Percentiles rank a stretch among this genome's conserved stretches.
phyloP scores from a whole-genome alignment of 2,113 vertebrate species.

The Cyprichromis sp. region DNA sequence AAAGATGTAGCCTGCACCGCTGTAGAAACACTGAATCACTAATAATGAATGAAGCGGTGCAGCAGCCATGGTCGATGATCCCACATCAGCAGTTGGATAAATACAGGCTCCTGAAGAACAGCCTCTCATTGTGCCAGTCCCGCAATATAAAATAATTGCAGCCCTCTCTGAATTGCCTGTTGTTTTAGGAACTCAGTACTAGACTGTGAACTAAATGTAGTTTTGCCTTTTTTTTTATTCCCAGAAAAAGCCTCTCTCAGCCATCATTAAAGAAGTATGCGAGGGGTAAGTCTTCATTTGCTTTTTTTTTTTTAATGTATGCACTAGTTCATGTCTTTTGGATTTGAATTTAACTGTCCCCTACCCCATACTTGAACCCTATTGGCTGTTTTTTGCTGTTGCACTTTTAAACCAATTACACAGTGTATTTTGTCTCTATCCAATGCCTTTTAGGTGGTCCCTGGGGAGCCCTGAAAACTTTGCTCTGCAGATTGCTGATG shows the following conservation, averaged over 20 bases:
- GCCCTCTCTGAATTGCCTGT: conserved; percentile 4
- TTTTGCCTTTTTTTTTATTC: conserved; percentile 28
- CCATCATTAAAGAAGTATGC: conserved; percentile 98
- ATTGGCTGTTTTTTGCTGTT: conserved; percentile 2
- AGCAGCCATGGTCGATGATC: neutral
- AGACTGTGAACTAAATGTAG: conserved; percentile 21
- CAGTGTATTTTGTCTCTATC: neutral
- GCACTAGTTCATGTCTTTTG: neutral
- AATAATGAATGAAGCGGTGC: neutral
- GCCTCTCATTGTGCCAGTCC: conserved; percentile 13
- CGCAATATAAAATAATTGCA: conserved; percentile 36
- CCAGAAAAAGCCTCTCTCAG: conserved; percentile 95
- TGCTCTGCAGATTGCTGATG: conserved; percentile 89
- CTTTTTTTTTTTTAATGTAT: neutral
- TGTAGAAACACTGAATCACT: neutral
- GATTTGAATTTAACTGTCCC: neutral
- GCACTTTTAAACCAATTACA: neutral
- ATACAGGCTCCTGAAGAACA: neutral
- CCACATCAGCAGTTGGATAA: neutral
- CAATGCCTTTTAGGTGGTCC: conserved; percentile 81
- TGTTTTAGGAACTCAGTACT: neutral
- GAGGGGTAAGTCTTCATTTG: conserved; percentile 82
- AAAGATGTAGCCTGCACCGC: neutral
- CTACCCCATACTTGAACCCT: neutral
- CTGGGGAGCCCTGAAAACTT: conserved; percentile 85